Percentiles rank a stretch among this genome's conserved stretches.
These are phyloP conservation scores for Euphonia xanthogaster DNA, from an alignment of 2,797 vertebrate species.

Conservation along the genomic window DNA sequence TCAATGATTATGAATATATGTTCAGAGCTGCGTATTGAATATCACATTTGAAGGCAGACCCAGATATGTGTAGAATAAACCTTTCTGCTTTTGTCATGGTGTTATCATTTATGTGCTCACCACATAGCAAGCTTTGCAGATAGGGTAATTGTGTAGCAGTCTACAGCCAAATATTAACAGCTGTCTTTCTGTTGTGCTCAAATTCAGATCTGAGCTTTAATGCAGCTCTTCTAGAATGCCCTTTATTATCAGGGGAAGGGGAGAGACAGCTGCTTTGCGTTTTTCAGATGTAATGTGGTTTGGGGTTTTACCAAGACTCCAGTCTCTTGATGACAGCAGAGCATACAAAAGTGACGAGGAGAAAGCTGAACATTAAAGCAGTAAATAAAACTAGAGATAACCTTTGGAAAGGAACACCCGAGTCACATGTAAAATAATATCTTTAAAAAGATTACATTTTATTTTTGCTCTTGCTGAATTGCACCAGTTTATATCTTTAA, in stretches of 20 bases:
- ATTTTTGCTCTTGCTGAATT: conserved; percentile 27
- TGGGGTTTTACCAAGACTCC: conserved; percentile 10
- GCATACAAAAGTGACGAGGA: not conserved
- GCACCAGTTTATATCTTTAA: conserved; percentile 1
- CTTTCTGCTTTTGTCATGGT: conserved; percentile 28
- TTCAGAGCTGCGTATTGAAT: conserved; percentile 56
- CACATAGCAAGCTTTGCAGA: conserved; percentile 59
- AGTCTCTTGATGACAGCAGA: conserved; percentile 35
- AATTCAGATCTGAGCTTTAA: conserved; percentile 52
- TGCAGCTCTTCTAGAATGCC: conserved; percentile 27
- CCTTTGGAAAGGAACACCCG: not conserved
- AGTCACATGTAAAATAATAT: conserved; percentile 28
- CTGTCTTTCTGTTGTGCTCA: conserved; percentile 60
- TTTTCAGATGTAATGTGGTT: conserved; percentile 25
- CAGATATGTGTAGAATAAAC: conserved; percentile 36
- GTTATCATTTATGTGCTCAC: conserved; percentile 61
- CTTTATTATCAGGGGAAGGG: conserved; percentile 51
- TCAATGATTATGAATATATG: conserved; percentile 44
- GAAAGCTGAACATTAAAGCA: conserved; percentile 28
- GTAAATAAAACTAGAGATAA: conserved; percentile 12
- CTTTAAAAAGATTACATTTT: conserved; percentile 30
- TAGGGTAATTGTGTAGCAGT: conserved; percentile 62
- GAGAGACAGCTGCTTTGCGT: conserved; percentile 36
- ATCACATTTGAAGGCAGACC: conserved; percentile 24
- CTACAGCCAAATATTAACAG: conserved; percentile 59